Conservation (phyloP, 2,113 vertebrate species). For the Thymallus thymallus region DNA sequence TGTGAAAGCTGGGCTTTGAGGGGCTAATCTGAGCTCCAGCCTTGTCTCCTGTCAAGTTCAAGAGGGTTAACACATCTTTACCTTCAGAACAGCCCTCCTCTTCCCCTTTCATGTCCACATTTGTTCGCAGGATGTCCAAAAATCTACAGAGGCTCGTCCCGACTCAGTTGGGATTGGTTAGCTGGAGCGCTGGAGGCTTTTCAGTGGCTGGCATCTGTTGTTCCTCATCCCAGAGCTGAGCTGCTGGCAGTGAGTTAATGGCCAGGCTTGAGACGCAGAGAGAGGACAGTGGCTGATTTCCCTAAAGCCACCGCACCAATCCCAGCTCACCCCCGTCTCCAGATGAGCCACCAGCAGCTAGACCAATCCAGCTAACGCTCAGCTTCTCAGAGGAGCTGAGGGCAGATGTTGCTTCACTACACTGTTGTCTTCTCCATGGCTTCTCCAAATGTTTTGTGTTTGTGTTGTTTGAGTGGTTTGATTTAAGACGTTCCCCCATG, state of each 20-base stretch:
- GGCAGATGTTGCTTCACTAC: conserved; percentile 72
- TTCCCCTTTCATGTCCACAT: conserved; percentile 92
- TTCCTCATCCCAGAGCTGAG: conserved; percentile 70
- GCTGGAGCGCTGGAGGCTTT: conserved; percentile 77
- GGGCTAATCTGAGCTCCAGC: conserved; percentile 72
- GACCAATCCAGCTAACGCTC: conserved; percentile 73
- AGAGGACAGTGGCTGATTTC: conserved; percentile 76
- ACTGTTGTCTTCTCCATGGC: conserved; percentile 42
- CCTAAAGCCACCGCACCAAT: conserved; percentile 72
- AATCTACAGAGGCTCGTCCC: conserved; percentile 77
- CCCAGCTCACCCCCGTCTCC: conserved; percentile 73
- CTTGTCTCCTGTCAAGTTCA: conserved; percentile 76
- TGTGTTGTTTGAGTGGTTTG: no score
- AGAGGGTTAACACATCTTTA: conserved; percentile 79
- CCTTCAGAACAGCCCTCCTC: conserved; percentile 94
- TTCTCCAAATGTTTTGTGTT: conserved; percentile 61
- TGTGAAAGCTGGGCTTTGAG: conserved; percentile 70
- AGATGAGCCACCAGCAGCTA: conserved; percentile 75
- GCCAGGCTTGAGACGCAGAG: conserved; percentile 74
- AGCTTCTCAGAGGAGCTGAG: conserved; percentile 71
- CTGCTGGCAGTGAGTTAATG: conserved; percentile 78
- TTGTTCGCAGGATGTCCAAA: conserved; percentile 79
- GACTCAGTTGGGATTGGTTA: conserved; percentile 77
- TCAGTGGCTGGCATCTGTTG: conserved; percentile 78
- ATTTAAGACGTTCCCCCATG: no score